A percentile compares a stretch with the other conserved stretches of the same genome.
Conservation (phyloP, 2,113 vertebrate genomes). For the Pelusios castaneus region DNA sequence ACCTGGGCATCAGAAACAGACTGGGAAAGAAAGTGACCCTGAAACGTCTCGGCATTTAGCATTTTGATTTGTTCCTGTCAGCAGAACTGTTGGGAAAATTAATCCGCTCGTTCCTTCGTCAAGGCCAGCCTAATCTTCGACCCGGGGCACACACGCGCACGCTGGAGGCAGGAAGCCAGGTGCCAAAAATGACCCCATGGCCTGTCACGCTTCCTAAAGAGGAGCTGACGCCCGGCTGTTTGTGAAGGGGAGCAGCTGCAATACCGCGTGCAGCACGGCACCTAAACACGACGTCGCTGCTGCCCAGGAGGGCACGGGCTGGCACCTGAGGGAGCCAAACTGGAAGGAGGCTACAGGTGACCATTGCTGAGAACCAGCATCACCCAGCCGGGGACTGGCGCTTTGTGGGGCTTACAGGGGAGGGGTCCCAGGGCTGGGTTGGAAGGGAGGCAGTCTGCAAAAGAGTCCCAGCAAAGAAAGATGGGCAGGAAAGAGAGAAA, state of each 20-base stretch:
- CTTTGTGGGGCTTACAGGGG: accelerated
- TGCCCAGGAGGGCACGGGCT: accelerated
- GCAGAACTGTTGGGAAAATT: conserved; percentile 56
- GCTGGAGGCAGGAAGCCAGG: not conserved
- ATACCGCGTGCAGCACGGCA: accelerated
- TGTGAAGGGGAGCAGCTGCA: not conserved
- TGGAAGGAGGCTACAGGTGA: not conserved
- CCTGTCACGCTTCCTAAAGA: not conserved
- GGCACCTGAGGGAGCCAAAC: accelerated
- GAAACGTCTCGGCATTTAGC: conserved; percentile 55
- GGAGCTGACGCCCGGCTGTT: conserved; percentile 26
- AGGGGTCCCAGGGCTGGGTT: not conserved
- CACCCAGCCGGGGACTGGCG: not conserved
- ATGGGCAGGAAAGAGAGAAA: not conserved
- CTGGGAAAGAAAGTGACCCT: conserved; percentile 28
- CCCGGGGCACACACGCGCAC: not conserved
- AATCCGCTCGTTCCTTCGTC: conserved; percentile 53
- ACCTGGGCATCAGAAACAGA: conserved; percentile 35
- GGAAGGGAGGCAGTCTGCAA: not conserved
- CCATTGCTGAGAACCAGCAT: accelerated
- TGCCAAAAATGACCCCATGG: conserved; percentile 38
- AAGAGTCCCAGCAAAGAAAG: not conserved
- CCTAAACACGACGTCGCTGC: not conserved
- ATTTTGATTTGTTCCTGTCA: conserved; percentile 59
- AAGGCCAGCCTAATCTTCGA: conserved; percentile 39